Evolutionary conservation across 1,140 invertebrate species (phyloP).

Genomic region (Procambarus virginalis): DNA sequence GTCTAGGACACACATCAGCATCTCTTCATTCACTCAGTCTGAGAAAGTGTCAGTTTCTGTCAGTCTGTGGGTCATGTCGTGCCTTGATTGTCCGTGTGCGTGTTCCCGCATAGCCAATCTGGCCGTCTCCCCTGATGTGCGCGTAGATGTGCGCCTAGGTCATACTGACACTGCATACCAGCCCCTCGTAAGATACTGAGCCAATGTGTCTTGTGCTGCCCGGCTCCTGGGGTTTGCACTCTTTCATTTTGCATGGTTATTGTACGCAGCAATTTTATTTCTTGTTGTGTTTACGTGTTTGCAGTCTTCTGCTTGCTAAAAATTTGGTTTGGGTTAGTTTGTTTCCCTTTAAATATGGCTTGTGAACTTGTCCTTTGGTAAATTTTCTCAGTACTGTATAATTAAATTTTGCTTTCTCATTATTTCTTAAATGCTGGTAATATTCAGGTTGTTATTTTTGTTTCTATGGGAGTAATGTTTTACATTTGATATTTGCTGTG

Average conservation of each 20-base stretch:
- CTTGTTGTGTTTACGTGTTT: slow-evolving; percentile 3
- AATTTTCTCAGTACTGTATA: too few relatives aligned
- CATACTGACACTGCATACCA: slow-evolving; percentile 49
- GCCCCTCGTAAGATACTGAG: slow-evolving; percentile 50
- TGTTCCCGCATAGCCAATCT: slow-evolving; percentile 59
- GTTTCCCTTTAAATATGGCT: neutral
- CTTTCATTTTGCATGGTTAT: slow-evolving; percentile 18
- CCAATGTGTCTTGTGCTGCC: slow-evolving; percentile 25
- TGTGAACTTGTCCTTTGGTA: neutral
- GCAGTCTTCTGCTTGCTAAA: neutral
- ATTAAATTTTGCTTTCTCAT: too few relatives aligned
- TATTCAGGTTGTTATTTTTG: too few relatives aligned
- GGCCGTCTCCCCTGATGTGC: slow-evolving; percentile 52
- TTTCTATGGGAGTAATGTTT: too few relatives aligned
- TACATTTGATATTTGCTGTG: too few relatives aligned
- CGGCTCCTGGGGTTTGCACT: slow-evolving; percentile 3
- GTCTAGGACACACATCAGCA: neutral
- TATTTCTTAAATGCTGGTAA: too few relatives aligned
- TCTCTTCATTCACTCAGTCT: slow-evolving; percentile 18
- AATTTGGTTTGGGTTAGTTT: neutral
- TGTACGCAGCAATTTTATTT: slow-evolving; percentile 15
- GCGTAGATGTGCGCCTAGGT: slow-evolving; percentile 54
- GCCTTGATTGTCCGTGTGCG: slow-evolving; percentile 58
- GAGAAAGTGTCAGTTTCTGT: slow-evolving; percentile 38
- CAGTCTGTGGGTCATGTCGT: slow-evolving; percentile 51